phyloP scores from a whole-genome alignment of 2,797 vertebrate genomes.

The Microctenopoma lineatum region DNA sequence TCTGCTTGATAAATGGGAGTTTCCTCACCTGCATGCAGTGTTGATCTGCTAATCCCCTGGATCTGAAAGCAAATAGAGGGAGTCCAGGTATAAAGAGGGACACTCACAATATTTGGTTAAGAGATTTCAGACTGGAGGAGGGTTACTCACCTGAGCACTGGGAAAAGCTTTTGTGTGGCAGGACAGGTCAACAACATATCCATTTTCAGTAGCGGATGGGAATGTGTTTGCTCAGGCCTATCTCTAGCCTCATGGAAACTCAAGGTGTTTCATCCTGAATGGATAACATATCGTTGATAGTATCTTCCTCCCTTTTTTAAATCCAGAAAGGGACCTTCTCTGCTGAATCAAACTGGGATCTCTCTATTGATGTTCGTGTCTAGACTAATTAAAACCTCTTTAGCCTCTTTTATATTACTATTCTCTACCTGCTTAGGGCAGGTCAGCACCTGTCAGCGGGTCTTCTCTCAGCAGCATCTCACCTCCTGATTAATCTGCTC shows the following conservation, averaged over 20 bases:
- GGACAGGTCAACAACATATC: constrained; percentile 80
- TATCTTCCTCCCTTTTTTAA: constrained; percentile 37
- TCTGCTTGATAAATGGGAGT: constrained; percentile 39
- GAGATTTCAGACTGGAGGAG: constrained; percentile 83
- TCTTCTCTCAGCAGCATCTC: constrained; percentile 54
- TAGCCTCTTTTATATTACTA: constrained; percentile 32
- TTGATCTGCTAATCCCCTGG: constrained; percentile 80
- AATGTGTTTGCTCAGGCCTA: constrained; percentile 75
- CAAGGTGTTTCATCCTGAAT: constrained; percentile 54
- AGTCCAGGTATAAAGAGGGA: constrained; percentile 78
- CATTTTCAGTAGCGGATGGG: constrained; percentile 82
- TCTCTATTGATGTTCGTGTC: background rate
- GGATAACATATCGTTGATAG: constrained; percentile 56
- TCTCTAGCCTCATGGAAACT: constrained; percentile 64
- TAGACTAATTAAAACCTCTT: constrained; percentile 7
- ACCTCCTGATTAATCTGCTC: constrained; percentile 55
- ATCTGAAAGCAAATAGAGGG: constrained; percentile 80
- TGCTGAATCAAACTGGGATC: constrained; percentile 5
- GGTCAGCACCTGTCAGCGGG: constrained; percentile 64
- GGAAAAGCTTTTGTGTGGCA: constrained; percentile 73
- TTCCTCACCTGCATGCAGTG: constrained; percentile 51
- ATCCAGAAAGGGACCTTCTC: background rate
- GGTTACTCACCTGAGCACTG: constrained; percentile 79
- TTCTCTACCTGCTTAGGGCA: constrained; percentile 45
- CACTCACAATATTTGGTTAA: constrained; percentile 86